Evolutionary conservation across 2,797 vertebrate species (phyloP), one percentile per base, ranked within the genome.

Genomic region (Crocodylus rhombifer): DNA sequence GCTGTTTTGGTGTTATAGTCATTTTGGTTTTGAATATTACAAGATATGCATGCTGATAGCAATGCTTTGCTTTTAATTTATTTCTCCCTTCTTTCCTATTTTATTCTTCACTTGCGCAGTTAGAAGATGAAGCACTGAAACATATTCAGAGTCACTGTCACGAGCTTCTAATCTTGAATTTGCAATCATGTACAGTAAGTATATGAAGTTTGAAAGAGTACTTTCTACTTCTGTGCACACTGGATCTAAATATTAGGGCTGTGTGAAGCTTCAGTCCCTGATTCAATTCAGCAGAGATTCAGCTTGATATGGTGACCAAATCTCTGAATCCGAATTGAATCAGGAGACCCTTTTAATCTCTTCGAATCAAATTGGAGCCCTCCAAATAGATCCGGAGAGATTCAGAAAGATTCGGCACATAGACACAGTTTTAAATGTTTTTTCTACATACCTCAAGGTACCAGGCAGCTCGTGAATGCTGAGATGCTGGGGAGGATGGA

Each of bases 131-230:
- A 96, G 99, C 99, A 57, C 94, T 99, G 97, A 99, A 98, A 93
- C 98, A 99, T 97, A 98, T 99, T 94, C 98, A 99, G 93, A 98
- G 98, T 96, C 98, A 99, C 97, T 99, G 99, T 98, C 98, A 98
- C 60, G 99, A 99, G 92, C 98, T 99, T 64, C 98, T 98, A 96
- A 99, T 98, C 97, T 98, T 99, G 97, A 99, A 99, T 95, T 97
- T 99, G 89, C 99, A 99, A 94, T 99, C 99, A n/a, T 99, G 99
- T 96, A 98, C 98, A 65, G 99, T 99, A 98, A 98, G 98, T 97
- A 77, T 78, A 42, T 78, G 78, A 90, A 83, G 36, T 61, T 92
- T 94, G 10, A 7, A 57, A 64, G 87, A 36, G 17, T 76, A 25
- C 7, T 4, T 88, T 84, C 36, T 86, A 56, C 75, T 77, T 56